These are phyloP conservation scores for Palaemon carinicauda DNA, from an alignment of 1,140 invertebrate species.

Conservation along the genomic window DNA sequence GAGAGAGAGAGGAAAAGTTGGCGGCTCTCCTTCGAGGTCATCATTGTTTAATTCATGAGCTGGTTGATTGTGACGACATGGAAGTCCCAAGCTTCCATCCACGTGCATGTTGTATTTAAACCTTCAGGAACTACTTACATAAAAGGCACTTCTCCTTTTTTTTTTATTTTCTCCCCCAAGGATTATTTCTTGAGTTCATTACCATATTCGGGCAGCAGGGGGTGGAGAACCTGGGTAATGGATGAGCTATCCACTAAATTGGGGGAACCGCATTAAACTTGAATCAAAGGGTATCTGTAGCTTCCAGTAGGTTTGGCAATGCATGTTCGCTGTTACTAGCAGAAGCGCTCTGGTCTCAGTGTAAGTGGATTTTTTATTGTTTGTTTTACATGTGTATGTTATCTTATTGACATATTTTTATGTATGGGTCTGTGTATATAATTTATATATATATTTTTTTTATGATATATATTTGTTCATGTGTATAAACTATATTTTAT, in stretches of 20 bases:
- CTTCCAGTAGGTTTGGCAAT: too few species aligned
- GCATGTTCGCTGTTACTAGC: too few species aligned
- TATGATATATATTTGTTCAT: too few species aligned
- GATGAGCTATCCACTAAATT: neutral
- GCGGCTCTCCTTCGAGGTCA: neutral
- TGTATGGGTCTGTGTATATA: too few species aligned
- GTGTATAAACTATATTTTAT: too few species aligned
- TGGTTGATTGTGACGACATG: neutral
- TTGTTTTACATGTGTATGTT: too few species aligned
- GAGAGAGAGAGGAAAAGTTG: neutral
- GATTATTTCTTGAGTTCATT: neutral
- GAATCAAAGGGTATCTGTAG: too few species aligned
- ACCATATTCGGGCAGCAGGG: neutral
- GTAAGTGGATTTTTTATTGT: too few species aligned
- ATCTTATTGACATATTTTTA: too few species aligned
- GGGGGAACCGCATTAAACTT: neutral
- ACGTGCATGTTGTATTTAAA: constrained; percentile 12
- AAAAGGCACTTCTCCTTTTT: neutral
- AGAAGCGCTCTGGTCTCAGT: too few species aligned
- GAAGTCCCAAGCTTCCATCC: neutral
- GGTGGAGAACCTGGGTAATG: neutral
- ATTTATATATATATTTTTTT: too few species aligned
- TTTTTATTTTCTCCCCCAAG: neutral
- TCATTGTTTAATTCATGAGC: constrained; percentile 20
- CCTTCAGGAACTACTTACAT: neutral